Conservation (phyloP, 1,140 invertebrate species). For the Drosophila tsacasi region DNA sequence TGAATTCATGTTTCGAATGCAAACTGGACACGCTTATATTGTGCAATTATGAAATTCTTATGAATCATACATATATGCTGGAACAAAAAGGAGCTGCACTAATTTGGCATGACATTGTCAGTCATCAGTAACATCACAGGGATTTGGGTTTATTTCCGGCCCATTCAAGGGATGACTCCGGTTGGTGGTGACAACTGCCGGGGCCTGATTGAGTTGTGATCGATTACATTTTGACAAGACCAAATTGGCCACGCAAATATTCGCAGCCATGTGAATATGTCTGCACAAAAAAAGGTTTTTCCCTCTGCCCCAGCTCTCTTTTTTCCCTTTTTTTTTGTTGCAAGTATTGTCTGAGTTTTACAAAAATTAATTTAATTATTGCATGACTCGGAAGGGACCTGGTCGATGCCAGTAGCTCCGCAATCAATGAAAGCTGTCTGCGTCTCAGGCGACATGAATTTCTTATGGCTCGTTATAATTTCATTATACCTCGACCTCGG, state of each 20-base stretch:
- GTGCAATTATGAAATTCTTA: conserved; percentile 83
- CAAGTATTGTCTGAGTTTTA: conserved; percentile 28
- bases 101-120: conserved; percentile 78
- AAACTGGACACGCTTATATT: conserved; percentile 81
- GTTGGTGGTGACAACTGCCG: conserved; percentile 53
- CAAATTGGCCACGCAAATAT: conserved; percentile 74
- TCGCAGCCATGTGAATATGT: conserved; percentile 50
- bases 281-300: conserved; percentile 15
- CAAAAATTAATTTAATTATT: conserved; percentile 76
- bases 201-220: conserved; percentile 78
- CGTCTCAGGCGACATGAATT: conserved; percentile 70
- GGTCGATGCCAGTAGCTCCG: conserved; percentile 3
- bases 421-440: conserved; percentile 60
- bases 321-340: conserved; percentile 18
- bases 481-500: conserved; percentile 73
- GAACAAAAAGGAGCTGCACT: conserved; percentile 68
- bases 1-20: conserved; percentile 69
- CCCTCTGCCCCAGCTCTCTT: background rate
- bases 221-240: conserved; percentile 81
- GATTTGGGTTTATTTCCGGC: background rate
- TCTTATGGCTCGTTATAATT: conserved; percentile 84
- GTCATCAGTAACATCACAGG: conserved; percentile 56
- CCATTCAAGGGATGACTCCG: conserved; percentile 1
- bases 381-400: conserved; percentile 24
- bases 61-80: conserved; percentile 67